phyloP scores from a whole-genome alignment of 2,888 invertebrate species.

The Melanchra persicariae region DNA sequence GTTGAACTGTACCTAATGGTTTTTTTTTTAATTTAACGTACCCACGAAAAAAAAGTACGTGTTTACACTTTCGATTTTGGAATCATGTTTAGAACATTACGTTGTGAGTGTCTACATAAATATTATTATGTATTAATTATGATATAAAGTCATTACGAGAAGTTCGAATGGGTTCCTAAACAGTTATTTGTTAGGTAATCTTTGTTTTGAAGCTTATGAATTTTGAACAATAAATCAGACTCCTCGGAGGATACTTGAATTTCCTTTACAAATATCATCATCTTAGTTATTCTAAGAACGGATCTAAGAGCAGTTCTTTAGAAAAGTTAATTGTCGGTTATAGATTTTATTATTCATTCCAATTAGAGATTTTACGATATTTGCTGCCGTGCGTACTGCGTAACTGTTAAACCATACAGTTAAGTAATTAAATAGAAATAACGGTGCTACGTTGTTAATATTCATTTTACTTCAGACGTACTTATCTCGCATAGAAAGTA shows the following conservation, averaged over 20 bases:
- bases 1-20: too few relatives aligned
- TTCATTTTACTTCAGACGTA: slow-evolving; percentile 26
- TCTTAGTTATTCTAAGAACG: background rate
- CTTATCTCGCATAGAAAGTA: slow-evolving; percentile 19
- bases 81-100: too few relatives aligned
- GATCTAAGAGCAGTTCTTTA: slow-evolving; percentile 13
- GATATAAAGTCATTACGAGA: background rate
- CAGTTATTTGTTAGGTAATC: background rate
- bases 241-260: background rate
- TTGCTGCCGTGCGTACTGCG: slow-evolving; percentile 13
- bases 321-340: slow-evolving; percentile 9
- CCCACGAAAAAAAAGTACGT: too few relatives aligned
- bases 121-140: slow-evolving; percentile 25
- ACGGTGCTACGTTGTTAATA: slow-evolving; percentile 29
- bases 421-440: slow-evolving; percentile 54
- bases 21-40: too few relatives aligned
- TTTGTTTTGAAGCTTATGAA: background rate
- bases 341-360: slow-evolving; percentile 41
- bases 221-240: too few relatives aligned
- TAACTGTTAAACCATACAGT: slow-evolving; percentile 47
- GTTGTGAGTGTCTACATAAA: too few relatives aligned
- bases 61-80: too few relatives aligned
- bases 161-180: background rate
- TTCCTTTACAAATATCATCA: background rate
- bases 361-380: slow-evolving; percentile 34